Base-by-base conservation (phyloP, 2,113 vertebrate genomes). In the Lasiurus borealis region DNA sequence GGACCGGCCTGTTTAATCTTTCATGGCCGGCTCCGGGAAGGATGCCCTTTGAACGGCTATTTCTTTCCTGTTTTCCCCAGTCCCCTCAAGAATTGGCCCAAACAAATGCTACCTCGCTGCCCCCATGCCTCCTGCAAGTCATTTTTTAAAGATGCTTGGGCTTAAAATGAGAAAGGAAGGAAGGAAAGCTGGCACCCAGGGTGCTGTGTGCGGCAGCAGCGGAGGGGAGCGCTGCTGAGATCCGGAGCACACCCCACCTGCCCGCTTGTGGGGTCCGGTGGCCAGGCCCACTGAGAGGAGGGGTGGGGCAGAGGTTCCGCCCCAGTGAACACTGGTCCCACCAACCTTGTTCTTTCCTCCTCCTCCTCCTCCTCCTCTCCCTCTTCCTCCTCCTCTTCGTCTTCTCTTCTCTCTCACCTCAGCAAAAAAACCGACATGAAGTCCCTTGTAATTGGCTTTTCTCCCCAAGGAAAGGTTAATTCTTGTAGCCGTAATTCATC, bases 391-490 rank as follows among this genome's bases (percentile, higher is more conserved):
- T 57, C 25, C 7, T 16, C 50, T 15, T 52, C 50, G 15, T 25
- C 48, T 92, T 78, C 40, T n/a, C 25, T 84, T 52, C 34, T 75
- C 15, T 76, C 78, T 57, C 44, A 71, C 57, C n/a, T 73, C 50
- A 64, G 76, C 31, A 54, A 54, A 76, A n/a, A 91, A 71, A 25
- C 8, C 76, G 72, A 8, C 44, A 57, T 77, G 84, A 81, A 92
- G 62, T 92, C 90, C 83, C 69, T 64, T 34, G 18, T 85, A 78
- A 89, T 96, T 93, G 91, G 89, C 91, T 94, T 94, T 91, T 75
- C 76, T 96, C 62, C 93, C 31, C 0, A 0, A 87, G 85, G 91
- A 96, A 85, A 96, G 31, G 68, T 93, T 91, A 87, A 87, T 89
- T 93, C 91, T 57, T 84, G 11, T 62, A 82, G 57, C 46, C 3